A percentile compares a stretch with the other conserved stretches of the same genome.
Evolutionary conservation across 2,113 vertebrate genomes (phyloP).

Genomic region (Ageneiosus marmoratus): DNA sequence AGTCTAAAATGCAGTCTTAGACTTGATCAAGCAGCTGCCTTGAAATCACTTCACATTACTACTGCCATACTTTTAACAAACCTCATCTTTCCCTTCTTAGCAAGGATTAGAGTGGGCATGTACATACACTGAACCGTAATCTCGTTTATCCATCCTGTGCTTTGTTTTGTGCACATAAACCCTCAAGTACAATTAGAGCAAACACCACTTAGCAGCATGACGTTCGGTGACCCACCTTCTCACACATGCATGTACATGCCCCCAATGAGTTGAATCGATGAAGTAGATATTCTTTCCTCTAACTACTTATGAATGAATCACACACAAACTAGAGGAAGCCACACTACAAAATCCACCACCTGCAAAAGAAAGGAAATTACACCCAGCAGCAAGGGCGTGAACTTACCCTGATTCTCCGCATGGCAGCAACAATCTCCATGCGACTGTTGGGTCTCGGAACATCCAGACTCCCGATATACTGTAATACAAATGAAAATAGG

Average conservation of each 20-base stretch:
- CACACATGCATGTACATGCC: neutral
- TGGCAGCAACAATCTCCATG: conserved; percentile 90
- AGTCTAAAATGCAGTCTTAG: no score
- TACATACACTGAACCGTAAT: neutral
- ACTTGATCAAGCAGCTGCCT: neutral
- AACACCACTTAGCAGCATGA: neutral
- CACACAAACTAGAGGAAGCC: neutral
- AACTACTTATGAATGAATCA: neutral
- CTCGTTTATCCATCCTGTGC: neutral
- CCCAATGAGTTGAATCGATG: neutral
- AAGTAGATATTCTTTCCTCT: neutral
- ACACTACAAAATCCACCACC: neutral
- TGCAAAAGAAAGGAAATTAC: neutral
- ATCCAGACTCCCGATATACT: conserved; percentile 89
- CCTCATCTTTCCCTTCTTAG: neutral
- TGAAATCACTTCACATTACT: neutral
- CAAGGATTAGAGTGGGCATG: neutral
- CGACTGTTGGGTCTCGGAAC: conserved; percentile 90
- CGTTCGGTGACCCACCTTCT: neutral
- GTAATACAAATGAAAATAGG: conserved; percentile 47
- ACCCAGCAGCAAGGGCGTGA: neutral
- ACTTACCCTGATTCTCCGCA: conserved; percentile 90
- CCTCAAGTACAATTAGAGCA: neutral
- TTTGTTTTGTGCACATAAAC: neutral
- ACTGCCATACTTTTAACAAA: neutral